Conservation (phyloP, 2,888 invertebrate genomes). For the Apamea epomidion region DNA sequence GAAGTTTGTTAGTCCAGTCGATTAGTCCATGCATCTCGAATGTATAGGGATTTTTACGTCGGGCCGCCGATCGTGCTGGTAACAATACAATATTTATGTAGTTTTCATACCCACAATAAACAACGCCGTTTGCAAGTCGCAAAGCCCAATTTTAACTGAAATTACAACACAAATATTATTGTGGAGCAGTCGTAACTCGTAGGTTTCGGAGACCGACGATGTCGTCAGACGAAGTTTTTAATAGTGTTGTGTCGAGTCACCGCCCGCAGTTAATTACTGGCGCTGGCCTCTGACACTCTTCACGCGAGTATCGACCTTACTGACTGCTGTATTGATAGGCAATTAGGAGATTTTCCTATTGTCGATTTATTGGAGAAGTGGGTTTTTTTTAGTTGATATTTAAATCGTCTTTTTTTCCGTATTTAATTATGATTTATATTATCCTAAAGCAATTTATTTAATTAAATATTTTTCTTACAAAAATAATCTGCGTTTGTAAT, state of each 20-base stretch:
- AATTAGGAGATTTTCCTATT: constrained; percentile 39
- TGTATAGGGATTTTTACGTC: background rate
- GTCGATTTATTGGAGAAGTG: background rate
- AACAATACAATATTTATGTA: constrained; percentile 1
- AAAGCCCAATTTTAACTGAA: constrained; percentile 25
- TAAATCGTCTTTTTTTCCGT: background rate
- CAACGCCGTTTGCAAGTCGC: constrained; percentile 1
- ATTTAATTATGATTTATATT: background rate
- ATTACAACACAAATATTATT: constrained; percentile 31
- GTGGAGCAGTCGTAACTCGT: constrained; percentile 10
- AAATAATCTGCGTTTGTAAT: background rate
- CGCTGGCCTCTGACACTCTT: constrained; percentile 51
- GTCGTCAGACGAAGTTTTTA: constrained; percentile 69
- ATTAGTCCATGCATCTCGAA: background rate
- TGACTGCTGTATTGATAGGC: constrained; percentile 25
- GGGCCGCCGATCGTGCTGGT: background rate
- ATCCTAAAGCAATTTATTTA: background rate
- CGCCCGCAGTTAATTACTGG: constrained; percentile 71
- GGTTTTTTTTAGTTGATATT: background rate
- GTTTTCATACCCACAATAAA: background rate
- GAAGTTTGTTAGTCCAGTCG: background rate
- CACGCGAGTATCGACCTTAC: constrained; percentile 59
- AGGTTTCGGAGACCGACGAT: constrained; percentile 37
- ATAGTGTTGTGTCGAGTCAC: constrained; percentile 72
- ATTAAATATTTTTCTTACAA: background rate